Conservation (phyloP, 2,797 vertebrate species). For the Champsocephalus esox region DNA sequence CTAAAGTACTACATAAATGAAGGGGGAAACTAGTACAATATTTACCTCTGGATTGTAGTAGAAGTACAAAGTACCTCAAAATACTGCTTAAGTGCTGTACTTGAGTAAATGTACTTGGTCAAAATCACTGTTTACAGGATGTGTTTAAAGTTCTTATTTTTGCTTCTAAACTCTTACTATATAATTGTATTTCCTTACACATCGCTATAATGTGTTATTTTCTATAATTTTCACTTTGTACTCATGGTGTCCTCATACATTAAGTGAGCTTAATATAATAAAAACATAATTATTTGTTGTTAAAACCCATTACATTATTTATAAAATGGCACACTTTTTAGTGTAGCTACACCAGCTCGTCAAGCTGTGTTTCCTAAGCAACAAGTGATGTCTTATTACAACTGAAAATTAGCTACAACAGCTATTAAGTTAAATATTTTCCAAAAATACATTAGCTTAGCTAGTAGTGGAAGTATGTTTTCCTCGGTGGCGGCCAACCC, state of each 20-base stretch:
- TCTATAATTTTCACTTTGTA: not conserved
- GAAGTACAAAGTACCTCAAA: too few species aligned
- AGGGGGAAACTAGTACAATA: too few species aligned
- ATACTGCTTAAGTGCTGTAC: too few species aligned
- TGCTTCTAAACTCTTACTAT: not conserved
- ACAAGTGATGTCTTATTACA: slow-evolving; percentile 25
- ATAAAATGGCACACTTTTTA: not conserved
- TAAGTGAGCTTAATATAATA: not conserved
- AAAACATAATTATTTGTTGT: too few species aligned
- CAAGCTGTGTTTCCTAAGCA: slow-evolving; percentile 13
- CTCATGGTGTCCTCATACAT: not conserved
- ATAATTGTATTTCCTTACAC: not conserved
- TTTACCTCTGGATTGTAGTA: too few species aligned
- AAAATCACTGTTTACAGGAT: not conserved
- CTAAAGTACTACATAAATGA: too few species aligned
- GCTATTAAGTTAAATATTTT: slow-evolving; percentile 7
- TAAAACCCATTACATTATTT: too few species aligned
- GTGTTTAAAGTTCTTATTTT: not conserved
- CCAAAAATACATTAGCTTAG: not conserved
- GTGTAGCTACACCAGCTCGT: not conserved
- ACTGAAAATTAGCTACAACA: not conserved
- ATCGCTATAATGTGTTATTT: not conserved
- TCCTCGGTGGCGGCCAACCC: not conserved
- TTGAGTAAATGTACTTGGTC: too few species aligned
- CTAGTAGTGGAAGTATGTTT: slow-evolving; percentile 3